Evolutionary conservation across 2,113 vertebrate genomes (phyloP), one percentile per base, ranked within the genome.

Genomic region (Lates calcarifer): DNA sequence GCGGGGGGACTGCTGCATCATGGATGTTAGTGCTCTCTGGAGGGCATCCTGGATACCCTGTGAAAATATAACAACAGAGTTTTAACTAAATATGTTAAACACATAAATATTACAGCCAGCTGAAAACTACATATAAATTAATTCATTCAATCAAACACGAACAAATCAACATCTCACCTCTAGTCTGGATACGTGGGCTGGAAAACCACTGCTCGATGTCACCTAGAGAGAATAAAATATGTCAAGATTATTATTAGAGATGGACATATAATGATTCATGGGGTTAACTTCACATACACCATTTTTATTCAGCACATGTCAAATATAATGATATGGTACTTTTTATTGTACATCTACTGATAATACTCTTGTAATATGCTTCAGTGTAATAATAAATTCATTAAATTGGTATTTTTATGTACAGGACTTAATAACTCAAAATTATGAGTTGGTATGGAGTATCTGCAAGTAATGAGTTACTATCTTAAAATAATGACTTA

Each of bases 1-100:
- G 39, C 65, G 91, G 4, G 94, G 93, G 0, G 91, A 87, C 29
- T 85, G 79, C 86, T 94, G 86, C 47, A 91, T 67, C 24, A 94
- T 61, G 6, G 90, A 89, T 0, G 73, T 69, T 1, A 95, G 83
- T 53, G 91, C 85, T 80, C 70, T 78, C 87, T 92, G 86, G 3
- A 95, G 90, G 47, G 95, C 95, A 1, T 95, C 94, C 83, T 95
- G 94, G n/a, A 95, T 91, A 43, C 93, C 84, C 95, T 95, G 74
- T 1, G 5, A 22, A 35, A 45, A 47, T 2, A 29, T 2, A 88
- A 17, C 8, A 71, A 22, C 0, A 14, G 9, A 18, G 26, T 41
- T 57, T 68, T 35, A 57, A 22, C 53, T 17, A 51, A 67, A 20
- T 18, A 45, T 45, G 17, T 45, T 45, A 1, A 43, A 1, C 41